Conservation (phyloP, 1,140 invertebrate genomes). For the Drosophila bocqueti region DNA sequence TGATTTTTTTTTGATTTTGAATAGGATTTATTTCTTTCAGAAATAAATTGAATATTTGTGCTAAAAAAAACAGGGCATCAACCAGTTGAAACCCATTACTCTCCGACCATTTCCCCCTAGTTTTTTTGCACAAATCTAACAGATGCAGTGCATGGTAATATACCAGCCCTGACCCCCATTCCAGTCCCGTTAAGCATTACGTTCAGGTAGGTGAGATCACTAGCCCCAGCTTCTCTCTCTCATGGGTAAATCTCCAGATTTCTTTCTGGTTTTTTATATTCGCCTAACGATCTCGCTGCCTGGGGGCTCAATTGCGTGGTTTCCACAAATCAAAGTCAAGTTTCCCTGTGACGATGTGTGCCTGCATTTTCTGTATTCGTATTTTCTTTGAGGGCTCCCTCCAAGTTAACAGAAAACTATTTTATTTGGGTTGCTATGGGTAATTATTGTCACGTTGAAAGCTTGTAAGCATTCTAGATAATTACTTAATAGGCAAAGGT, state of each 20-base stretch:
- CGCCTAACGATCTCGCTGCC: neutral
- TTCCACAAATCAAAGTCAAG: slow-evolving; percentile 46
- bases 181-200: slow-evolving; percentile 2
- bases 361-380: neutral
- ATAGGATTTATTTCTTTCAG: neutral
- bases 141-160: neutral
- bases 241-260: slow-evolving; percentile 46
- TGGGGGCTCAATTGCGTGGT: slow-evolving; percentile 40
- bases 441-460: neutral
- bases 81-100: no score
- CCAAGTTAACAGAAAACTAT: neutral
- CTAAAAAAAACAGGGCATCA: neutral
- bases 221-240: slow-evolving; percentile 7
- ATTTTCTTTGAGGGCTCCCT: slow-evolving; percentile 18
- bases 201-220: slow-evolving; percentile 4
- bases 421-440: neutral
- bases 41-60: neutral
- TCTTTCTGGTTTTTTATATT: slow-evolving; percentile 42
- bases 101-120: neutral
- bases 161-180: slow-evolving; percentile 39
- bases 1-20: no score
- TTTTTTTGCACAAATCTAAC: slow-evolving; percentile 10
- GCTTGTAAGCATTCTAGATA: neutral
- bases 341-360: slow-evolving; percentile 46
- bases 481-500: slow-evolving; percentile 1